These are phyloP conservation scores for Malachius bipustulatus DNA, from an alignment of 2,888 invertebrate genomes.

Conservation along the genomic window DNA sequence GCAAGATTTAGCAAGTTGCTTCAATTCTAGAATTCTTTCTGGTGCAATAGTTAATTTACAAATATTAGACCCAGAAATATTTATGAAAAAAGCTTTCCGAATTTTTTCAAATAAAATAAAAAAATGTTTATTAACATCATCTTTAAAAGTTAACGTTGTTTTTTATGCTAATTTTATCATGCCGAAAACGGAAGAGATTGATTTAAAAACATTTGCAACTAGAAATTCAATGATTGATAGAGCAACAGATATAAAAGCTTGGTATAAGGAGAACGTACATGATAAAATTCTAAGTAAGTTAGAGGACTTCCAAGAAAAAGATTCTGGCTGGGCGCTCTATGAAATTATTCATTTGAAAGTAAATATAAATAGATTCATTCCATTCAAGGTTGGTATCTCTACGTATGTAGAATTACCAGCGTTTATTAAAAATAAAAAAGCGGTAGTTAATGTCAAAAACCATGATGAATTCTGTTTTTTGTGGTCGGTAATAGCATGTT, in stretches of 20 bases:
- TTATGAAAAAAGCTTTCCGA: conserved; percentile 7
- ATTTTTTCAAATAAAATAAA: conserved; percentile 2
- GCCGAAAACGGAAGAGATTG: conserved; percentile 1
- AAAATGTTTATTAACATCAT: conserved; percentile 1
- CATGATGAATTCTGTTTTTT: conserved; percentile 18
- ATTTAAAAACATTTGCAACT: conserved; percentile 10
- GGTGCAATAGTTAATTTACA: too few species aligned
- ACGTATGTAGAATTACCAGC: conserved; percentile 15
- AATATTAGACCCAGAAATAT: too few species aligned
- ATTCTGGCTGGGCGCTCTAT: conserved; percentile 15
- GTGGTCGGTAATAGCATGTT: conserved; percentile 16
- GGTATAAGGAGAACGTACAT: conserved; percentile 5
- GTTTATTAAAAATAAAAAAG: conserved; percentile 16
- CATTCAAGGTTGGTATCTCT: conserved; percentile 12
- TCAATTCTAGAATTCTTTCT: too few species aligned
- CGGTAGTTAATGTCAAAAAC: conserved; percentile 20
- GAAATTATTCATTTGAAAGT: conserved; percentile 18
- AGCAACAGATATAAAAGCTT: conserved; percentile 6
- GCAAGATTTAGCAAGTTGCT: too few species aligned
- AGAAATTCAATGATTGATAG: conserved; percentile 8
- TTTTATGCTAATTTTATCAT: conserved; percentile 8
- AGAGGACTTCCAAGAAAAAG: conserved; percentile 17
- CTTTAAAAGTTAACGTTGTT: conserved; percentile 9
- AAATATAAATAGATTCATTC: conserved; percentile 18
- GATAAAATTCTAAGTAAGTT: conserved; percentile 11